A percentile compares a stretch with the other conserved stretches of the same genome.
phyloP scores from a whole-genome alignment of 2,888 invertebrate genomes.

The Steinernema hermaphroditum region DNA sequence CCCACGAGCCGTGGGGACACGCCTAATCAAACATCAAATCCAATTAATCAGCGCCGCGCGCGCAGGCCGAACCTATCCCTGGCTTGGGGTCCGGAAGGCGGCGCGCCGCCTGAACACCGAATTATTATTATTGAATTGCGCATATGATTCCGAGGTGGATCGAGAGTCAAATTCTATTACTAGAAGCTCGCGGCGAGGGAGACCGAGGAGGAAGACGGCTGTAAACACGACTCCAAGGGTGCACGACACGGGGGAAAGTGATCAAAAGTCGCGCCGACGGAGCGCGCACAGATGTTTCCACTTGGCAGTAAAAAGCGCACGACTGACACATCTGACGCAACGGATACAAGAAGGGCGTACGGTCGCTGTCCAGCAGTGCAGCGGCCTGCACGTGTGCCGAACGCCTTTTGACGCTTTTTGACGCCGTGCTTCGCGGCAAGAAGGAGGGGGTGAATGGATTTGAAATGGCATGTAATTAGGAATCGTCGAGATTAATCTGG shows the following conservation, averaged over 20 bases:
- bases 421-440: too few relatives aligned
- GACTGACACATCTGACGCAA: neutral
- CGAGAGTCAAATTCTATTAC: slow-evolving; percentile 14
- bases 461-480: too few relatives aligned
- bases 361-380: too few relatives aligned
- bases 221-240: neutral
- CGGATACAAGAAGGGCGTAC: neutral
- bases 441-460: too few relatives aligned
- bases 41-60: slow-evolving; percentile 7
- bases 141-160: slow-evolving; percentile 2
- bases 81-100: neutral
- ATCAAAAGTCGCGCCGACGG: slow-evolving; percentile 20
- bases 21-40: slow-evolving; percentile 28
- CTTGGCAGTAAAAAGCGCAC: slow-evolving; percentile 20
- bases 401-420: too few relatives aligned
- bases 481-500: too few relatives aligned
- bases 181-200: neutral
- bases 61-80: slow-evolving; percentile 2
- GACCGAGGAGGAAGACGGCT: neutral
- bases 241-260: neutral
- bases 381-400: too few relatives aligned
- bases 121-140: slow-evolving; percentile 14
- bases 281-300: slow-evolving; percentile 15
- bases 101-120: neutral
- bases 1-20: neutral